These are phyloP conservation scores for Actinernus sp. DNA, from an alignment of 92 coral and sea anemone genomes.

Conservation along the genomic window DNA sequence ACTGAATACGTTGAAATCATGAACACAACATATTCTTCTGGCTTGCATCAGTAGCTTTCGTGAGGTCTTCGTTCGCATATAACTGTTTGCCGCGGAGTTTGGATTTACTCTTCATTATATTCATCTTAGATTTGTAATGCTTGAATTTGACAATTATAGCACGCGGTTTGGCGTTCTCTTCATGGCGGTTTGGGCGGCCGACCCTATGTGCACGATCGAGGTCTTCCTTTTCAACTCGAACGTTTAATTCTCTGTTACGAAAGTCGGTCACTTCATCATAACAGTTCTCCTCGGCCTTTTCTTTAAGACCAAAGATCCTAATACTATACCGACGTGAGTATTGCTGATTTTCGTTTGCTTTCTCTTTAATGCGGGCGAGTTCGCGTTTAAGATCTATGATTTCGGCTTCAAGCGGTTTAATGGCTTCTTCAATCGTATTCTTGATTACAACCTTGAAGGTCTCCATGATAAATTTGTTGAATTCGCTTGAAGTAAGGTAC, in stretches of 20 bases:
- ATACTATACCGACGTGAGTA: constrained; percentile 22
- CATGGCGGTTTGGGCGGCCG: constrained; percentile 15
- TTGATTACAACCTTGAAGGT: too few relatives aligned
- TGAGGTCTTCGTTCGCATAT: too few relatives aligned
- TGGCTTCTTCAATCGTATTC: too few relatives aligned
- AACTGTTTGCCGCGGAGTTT: too few relatives aligned
- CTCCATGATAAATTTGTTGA: background rate
- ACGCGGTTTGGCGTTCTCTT: too few relatives aligned
- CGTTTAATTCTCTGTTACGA: constrained; percentile 1
- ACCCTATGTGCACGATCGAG: constrained; percentile 17
- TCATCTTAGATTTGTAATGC: too few relatives aligned
- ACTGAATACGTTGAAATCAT: too few relatives aligned
- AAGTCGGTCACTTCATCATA: constrained; percentile 7
- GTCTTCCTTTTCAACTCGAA: constrained; percentile 1
- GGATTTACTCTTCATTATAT: too few relatives aligned
- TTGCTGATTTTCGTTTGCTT: constrained; percentile 28
- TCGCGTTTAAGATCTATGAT: background rate
- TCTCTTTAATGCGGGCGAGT: constrained; percentile 4
- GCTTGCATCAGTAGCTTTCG: too few relatives aligned
- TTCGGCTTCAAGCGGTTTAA: constrained; percentile 3
- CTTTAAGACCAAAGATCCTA: constrained; percentile 31
- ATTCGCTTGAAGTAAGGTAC: background rate
- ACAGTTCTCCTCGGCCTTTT: constrained; percentile 17
- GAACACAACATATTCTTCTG: too few relatives aligned
- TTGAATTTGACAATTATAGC: constrained; percentile 8